These are phyloP conservation scores for Microcebus murinus DNA, from an alignment of 2,113 vertebrate species.

Conservation along the genomic window DNA sequence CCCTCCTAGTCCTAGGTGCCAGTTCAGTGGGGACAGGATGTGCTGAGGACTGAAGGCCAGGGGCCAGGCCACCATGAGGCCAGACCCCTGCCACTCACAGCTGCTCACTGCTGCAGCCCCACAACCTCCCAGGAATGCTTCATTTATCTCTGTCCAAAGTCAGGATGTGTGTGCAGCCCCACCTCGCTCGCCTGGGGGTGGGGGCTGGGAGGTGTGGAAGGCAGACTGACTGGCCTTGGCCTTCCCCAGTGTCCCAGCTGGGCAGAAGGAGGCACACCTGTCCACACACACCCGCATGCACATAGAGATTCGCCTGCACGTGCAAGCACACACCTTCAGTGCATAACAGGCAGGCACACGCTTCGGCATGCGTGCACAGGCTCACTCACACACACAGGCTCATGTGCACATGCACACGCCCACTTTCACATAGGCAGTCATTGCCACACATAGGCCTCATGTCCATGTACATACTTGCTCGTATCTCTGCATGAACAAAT, in stretches of 20 bases:
- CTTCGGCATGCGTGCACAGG: neutral
- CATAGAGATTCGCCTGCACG: neutral
- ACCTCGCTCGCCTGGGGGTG: neutral
- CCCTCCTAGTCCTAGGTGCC: neutral
- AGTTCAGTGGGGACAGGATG: neutral
- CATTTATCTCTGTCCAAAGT: conserved; percentile 2
- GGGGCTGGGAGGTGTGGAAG: neutral
- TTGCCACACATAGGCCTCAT: neutral
- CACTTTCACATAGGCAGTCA: neutral
- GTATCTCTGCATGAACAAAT: neutral
- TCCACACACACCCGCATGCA: accelerated
- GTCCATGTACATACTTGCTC: neutral
- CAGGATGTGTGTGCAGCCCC: neutral
- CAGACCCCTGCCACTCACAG: neutral
- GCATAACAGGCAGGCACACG: accelerated
- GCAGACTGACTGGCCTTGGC: neutral
- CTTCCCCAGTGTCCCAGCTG: neutral
- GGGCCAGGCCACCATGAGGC: neutral
- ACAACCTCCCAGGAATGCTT: neutral
- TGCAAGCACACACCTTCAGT: neutral
- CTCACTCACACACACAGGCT: neutral
- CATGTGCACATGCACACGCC: neutral
- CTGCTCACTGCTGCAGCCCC: neutral
- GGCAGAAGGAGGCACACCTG: neutral
- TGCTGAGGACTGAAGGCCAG: neutral